These are phyloP conservation scores for Ennomos erosarius DNA, from an alignment of 2,888 invertebrate species.

Conservation along the genomic window DNA sequence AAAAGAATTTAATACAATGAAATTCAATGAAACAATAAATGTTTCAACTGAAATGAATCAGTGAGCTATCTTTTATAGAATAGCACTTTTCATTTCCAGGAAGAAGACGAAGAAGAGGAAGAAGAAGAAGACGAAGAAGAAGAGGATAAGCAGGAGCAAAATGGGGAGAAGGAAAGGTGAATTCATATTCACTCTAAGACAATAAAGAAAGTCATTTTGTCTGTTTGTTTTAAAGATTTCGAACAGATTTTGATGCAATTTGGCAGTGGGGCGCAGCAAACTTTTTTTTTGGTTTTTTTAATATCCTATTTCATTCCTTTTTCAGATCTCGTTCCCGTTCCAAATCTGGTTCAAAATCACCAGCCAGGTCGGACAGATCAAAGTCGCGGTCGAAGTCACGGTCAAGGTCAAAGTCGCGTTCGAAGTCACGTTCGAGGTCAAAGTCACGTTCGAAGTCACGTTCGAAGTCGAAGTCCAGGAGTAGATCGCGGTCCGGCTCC, in stretches of 20 bases:
- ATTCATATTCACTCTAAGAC: too few relatives aligned
- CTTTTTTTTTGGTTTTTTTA: too few relatives aligned
- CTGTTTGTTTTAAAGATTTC: too few relatives aligned
- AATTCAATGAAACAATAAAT: too few relatives aligned
- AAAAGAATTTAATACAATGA: too few relatives aligned
- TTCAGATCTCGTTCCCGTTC: slow-evolving; percentile 59
- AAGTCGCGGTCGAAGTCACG: slow-evolving; percentile 55
- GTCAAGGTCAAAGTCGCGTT: slow-evolving; percentile 38
- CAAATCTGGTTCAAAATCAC: slow-evolving; percentile 75
- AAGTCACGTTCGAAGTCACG: slow-evolving; percentile 56
- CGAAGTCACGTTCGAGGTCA: slow-evolving; percentile 54
- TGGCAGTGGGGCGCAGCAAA: too few relatives aligned
- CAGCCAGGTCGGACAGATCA: slow-evolving; percentile 64
- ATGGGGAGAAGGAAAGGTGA: slow-evolving; percentile 71
- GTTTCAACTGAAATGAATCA: too few relatives aligned
- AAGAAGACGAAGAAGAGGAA: slow-evolving; percentile 85
- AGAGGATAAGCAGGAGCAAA: slow-evolving; percentile 83
- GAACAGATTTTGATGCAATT: too few relatives aligned
- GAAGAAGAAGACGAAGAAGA: slow-evolving; percentile 89
- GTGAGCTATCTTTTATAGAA: too few relatives aligned
- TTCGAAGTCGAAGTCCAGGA: slow-evolving; percentile 58
- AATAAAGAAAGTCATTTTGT: too few relatives aligned
- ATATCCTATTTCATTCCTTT: background rate
- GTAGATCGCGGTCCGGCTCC: slow-evolving; percentile 70
- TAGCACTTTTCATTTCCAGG: slow-evolving; percentile 48